A percentile compares a stretch with the other conserved stretches of the same genome.
phyloP scores from a whole-genome alignment of 35 echinoderm and acorn worm genomes.

The Apostichopus japonicus region DNA sequence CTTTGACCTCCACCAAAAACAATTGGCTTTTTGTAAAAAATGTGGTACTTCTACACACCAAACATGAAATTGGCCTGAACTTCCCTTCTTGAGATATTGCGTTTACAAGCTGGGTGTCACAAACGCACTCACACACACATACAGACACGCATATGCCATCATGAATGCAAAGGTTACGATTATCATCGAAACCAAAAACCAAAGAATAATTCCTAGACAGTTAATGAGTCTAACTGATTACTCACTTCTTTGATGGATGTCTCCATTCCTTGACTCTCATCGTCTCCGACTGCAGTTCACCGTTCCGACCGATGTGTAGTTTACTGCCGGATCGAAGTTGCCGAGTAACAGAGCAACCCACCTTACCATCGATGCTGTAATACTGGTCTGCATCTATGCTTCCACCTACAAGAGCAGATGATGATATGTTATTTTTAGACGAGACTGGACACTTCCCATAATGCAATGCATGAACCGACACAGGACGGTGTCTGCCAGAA shows the following conservation, averaged over 20 bases:
- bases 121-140: too few species aligned
- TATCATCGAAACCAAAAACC: too few species aligned
- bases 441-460: background rate
- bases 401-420: slow-evolving; percentile 44
- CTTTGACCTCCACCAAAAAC: too few species aligned
- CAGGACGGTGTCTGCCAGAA: slow-evolving; percentile 65
- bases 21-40: too few species aligned
- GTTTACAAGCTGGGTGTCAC: too few species aligned
- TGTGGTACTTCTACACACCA: too few species aligned
- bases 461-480: slow-evolving; percentile 41
- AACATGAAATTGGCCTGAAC: too few species aligned
- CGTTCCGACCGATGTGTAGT: slow-evolving; percentile 82
- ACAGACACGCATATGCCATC: too few species aligned
- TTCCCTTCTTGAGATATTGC: too few species aligned
- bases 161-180: too few species aligned
- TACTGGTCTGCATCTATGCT: slow-evolving; percentile 51
- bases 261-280: slow-evolving; percentile 78
- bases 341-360: slow-evolving; percentile 70
- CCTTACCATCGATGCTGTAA: slow-evolving; percentile 84
- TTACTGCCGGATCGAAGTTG: slow-evolving; percentile 83
- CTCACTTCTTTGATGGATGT: slow-evolving; percentile 10
- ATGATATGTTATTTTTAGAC: background rate
- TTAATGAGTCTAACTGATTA: background rate
- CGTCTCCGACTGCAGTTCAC: slow-evolving; percentile 78
- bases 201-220: too few species aligned